Conservation (phyloP, 2,888 invertebrate species). For the Prionchulus punctatus region DNA sequence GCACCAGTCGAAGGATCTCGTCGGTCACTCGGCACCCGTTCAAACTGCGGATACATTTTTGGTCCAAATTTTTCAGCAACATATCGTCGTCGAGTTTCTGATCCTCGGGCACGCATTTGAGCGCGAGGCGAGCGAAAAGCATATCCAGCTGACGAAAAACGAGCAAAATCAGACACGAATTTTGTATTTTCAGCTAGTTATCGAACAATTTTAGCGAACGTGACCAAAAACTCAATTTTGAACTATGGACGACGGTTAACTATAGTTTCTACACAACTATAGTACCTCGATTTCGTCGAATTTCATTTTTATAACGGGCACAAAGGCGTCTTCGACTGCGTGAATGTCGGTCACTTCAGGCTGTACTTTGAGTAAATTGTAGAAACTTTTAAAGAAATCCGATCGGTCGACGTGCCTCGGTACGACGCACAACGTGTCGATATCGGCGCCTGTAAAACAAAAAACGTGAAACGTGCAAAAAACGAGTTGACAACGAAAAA, state of each 20-base stretch:
- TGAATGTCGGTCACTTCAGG: slow-evolving; percentile 41
- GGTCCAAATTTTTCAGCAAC: slow-evolving; percentile 80
- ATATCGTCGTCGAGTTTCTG: slow-evolving; percentile 75
- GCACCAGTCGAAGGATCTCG: slow-evolving; percentile 85
- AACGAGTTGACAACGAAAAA: not conserved
- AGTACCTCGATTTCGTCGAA: slow-evolving; percentile 90
- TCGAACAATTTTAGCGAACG: not conserved
- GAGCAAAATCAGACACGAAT: not conserved
- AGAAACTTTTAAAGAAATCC: slow-evolving; percentile 91
- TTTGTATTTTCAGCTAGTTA: too few relatives aligned
- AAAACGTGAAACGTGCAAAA: not conserved
- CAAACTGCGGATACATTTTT: slow-evolving; percentile 51
- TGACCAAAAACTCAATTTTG: slow-evolving; percentile 1
- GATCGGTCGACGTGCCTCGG: slow-evolving; percentile 79
- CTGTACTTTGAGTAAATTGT: slow-evolving; percentile 65
- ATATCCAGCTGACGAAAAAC: slow-evolving; percentile 54
- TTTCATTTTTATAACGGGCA: slow-evolving; percentile 97
- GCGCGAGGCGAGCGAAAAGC: slow-evolving; percentile 78
- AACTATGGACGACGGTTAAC: too few relatives aligned
- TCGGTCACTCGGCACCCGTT: slow-evolving; percentile 83
- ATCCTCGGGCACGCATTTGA: slow-evolving; percentile 83
- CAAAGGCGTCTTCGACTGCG: slow-evolving; percentile 95
- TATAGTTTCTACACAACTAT: too few relatives aligned
- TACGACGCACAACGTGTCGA: slow-evolving; percentile 92
- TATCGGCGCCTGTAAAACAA: slow-evolving; percentile 64